Conservation (phyloP, 2,888 invertebrate genomes). For the Cantharis rustica region DNA sequence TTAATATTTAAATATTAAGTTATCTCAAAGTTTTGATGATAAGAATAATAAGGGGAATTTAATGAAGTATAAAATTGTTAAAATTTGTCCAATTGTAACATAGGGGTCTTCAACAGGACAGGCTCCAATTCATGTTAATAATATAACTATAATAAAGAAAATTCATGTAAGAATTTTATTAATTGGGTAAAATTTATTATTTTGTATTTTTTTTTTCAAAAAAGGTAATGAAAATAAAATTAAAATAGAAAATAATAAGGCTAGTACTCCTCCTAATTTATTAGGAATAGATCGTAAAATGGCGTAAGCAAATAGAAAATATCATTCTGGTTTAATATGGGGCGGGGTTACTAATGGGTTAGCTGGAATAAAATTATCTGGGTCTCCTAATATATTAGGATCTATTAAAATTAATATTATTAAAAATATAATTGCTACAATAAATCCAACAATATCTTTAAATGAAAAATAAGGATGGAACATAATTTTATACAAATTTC, state of each 20-base stretch:
- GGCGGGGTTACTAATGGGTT: conserved; percentile 73
- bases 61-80: conserved; percentile 64
- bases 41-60: conserved; percentile 63
- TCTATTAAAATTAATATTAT: conserved; percentile 59
- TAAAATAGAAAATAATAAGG: conserved; percentile 67
- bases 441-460: conserved; percentile 68
- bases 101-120: conserved; percentile 71
- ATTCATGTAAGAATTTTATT: conserved; percentile 67
- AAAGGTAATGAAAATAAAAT: conserved; percentile 69
- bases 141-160: conserved; percentile 60
- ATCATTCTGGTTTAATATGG: conserved; percentile 85
- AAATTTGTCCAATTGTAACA: conserved; percentile 64
- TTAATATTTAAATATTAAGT: conserved; percentile 50
- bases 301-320: conserved; percentile 82
- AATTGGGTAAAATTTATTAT: conserved; percentile 64
- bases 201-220: conserved; percentile 62
- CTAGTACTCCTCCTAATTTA: conserved; percentile 77
- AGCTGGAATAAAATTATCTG: conserved; percentile 76
- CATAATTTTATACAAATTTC: conserved; percentile 69
- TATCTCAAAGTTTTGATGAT: conserved; percentile 62
- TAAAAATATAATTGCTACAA: conserved; percentile 62
- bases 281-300: conserved; percentile 81
- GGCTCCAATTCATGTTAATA: conserved; percentile 75
- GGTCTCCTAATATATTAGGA: conserved; percentile 69
- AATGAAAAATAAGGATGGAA: conserved; percentile 70